Conservation (phyloP, 2,113 vertebrate species). For the Melanerpes formicivorus region DNA sequence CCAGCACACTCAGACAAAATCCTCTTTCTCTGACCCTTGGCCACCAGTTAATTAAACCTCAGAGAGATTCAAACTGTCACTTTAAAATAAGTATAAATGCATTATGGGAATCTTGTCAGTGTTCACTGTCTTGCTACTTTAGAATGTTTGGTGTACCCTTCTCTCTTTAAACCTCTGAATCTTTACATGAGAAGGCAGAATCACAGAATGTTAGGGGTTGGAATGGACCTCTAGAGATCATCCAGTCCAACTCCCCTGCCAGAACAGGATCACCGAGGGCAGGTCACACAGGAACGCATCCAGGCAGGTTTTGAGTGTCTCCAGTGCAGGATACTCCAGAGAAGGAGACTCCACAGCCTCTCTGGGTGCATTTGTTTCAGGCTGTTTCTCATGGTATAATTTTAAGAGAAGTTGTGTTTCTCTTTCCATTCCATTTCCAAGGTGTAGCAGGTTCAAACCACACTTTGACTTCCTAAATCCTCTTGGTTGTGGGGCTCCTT, state of each 20-base stretch:
- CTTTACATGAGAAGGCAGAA: not conserved
- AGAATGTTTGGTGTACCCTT: not conserved
- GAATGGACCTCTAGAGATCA: too few relatives aligned
- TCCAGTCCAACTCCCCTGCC: too few relatives aligned
- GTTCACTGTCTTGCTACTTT: rapidly evolving
- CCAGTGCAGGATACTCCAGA: too few relatives aligned
- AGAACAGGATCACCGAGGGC: too few relatives aligned
- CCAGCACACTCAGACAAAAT: not conserved
- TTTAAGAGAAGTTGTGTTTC: not conserved
- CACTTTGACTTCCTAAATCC: not conserved
- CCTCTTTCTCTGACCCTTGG: not conserved
- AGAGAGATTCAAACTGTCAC: not conserved
- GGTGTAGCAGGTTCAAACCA: not conserved
- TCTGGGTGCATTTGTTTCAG: not conserved
- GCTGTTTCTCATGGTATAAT: rapidly evolving
- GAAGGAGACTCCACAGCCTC: too few relatives aligned
- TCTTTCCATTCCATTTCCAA: too few relatives aligned
- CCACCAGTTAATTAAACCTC: not conserved
- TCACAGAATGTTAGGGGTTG: too few relatives aligned
- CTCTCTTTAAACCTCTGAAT: not conserved
- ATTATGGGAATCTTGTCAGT: rapidly evolving
- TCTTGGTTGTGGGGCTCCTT: not conserved
- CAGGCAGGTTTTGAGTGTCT: too few relatives aligned
- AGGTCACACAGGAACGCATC: too few relatives aligned
- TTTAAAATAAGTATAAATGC: not conserved